Conservation (phyloP, 2,797 vertebrate species). For the Artibeus jamaicensis region DNA sequence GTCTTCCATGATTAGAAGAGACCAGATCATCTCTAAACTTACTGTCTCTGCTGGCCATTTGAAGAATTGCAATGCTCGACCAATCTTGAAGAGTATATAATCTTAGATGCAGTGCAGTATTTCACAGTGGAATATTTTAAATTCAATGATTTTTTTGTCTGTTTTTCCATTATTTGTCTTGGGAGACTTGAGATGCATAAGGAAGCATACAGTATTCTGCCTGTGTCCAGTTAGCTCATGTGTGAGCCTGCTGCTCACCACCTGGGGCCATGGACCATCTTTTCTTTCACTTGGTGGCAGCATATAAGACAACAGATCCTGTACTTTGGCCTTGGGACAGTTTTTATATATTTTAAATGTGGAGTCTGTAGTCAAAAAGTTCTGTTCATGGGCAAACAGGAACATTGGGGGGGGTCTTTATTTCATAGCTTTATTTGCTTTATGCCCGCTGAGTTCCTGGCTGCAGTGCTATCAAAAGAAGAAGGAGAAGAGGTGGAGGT, state of each 20-base stretch:
- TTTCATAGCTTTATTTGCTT: background rate
- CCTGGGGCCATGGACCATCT: too few relatives aligned
- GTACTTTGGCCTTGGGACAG: background rate
- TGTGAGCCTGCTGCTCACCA: background rate
- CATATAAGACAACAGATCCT: background rate
- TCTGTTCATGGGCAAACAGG: background rate
- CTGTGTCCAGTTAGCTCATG: background rate
- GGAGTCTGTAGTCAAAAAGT: background rate
- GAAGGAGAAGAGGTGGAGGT: too few relatives aligned
- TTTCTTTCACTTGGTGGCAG: background rate
- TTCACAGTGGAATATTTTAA: background rate
- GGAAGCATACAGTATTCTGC: background rate
- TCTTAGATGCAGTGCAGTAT: background rate
- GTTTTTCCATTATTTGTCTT: background rate
- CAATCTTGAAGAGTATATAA: background rate
- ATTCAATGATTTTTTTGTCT: background rate
- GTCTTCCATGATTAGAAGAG: background rate
- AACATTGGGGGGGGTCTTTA: background rate
- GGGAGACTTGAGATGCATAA: background rate
- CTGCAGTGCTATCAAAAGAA: background rate
- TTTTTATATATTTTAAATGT: background rate
- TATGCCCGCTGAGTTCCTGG: background rate
- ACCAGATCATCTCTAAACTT: background rate
- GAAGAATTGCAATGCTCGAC: background rate
- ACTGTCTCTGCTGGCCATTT: background rate